Base-by-base conservation (phyloP, 2,113 vertebrate species). In the Rousettus leschenaultii region DNA sequence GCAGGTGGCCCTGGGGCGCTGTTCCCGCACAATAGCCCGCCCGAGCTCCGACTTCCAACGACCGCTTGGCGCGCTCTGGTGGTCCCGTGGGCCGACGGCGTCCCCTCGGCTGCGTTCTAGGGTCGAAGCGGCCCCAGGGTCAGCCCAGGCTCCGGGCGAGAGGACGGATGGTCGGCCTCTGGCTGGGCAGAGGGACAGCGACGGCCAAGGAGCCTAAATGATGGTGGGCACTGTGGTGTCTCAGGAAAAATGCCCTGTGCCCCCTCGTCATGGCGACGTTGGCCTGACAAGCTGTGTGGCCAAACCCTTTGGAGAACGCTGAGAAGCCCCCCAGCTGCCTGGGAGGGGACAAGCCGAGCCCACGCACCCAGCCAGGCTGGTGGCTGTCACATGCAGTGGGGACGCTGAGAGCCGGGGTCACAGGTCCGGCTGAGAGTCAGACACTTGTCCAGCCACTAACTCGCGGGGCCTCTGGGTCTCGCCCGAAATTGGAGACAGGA, bases 351-450 rank as follows among this genome's bases (percentile, higher is more conserved):
- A 22, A 24, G 33, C 78, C 33, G 4, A 1, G 3, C 8, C 74
- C 5, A 0, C 1, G 0, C 1, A 10, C 10, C 35, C 33, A 3
- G 77, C 15, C 14, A 28, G 63, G 63, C 48, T 10, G 16, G 66
- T 2, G 0, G 43, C 24, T 4, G 1, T 0, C 19, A 14, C 45
- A 12, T 14, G 1, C 19, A 0, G 0, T 1, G 43, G 33, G 3
- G 33, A 43, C 3, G 18, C 40, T 28, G 5, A 3, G 10, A 14
- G 15, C 51, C 79, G 33, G 48, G 26, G 5, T 10, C 18, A 3
- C 65, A 40, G 22, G 33, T 16, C 13, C 0, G 0, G 18, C 45
- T 14, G n/a, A 9, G 63, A 6, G 2, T 16, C 8, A 0, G 43
- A 35, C 26, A 26, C 51, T 26, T 18, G 35, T 24, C 45, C 48